These are phyloP conservation scores for Philopotamus ludificatus DNA, from an alignment of 1,140 invertebrate species.

Conservation along the genomic window DNA sequence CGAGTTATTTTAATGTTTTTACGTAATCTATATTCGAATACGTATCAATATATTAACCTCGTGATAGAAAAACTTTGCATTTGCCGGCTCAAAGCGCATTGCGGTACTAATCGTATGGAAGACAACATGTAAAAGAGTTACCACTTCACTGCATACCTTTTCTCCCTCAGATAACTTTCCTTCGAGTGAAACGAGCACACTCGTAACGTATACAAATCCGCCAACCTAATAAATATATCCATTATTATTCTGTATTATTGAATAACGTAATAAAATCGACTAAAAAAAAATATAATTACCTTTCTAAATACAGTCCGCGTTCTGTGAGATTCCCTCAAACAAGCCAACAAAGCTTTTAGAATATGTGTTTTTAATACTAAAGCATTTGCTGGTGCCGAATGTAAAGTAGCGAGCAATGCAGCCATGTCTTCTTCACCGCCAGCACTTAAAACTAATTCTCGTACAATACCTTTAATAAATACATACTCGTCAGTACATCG, in stretches of 20 bases:
- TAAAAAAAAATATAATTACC: constrained; percentile 55
- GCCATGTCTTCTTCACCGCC: constrained; percentile 96
- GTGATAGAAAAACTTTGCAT: constrained; percentile 96
- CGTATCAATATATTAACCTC: constrained; percentile 64
- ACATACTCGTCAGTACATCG: not conserved
- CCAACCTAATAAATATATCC: constrained; percentile 59
- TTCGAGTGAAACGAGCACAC: constrained; percentile 91
- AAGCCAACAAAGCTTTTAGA: constrained; percentile 83
- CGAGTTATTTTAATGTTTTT: not conserved
- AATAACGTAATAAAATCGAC: constrained; percentile 2
- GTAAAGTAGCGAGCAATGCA: constrained; percentile 85
- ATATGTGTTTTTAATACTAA: constrained; percentile 87
- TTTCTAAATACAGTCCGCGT: constrained; percentile 96
- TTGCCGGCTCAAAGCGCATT: constrained; percentile 98
- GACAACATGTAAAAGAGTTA: constrained; percentile 80
- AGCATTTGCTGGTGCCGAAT: constrained; percentile 77
- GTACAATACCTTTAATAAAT: constrained; percentile 62
- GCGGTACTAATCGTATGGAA: constrained; percentile 95
- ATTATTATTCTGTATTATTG: not conserved
- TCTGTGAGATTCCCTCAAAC: constrained; percentile 91
- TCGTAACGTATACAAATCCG: constrained; percentile 97
- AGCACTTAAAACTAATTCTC: constrained; percentile 85
- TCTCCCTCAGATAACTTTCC: constrained; percentile 65
- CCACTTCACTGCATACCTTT: constrained; percentile 57
- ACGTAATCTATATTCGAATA: not conserved